A percentile compares a stretch with the other conserved stretches of the same genome.
Evolutionary conservation across 2,113 vertebrate species (phyloP).

Genomic region (Sula dactylatra): DNA sequence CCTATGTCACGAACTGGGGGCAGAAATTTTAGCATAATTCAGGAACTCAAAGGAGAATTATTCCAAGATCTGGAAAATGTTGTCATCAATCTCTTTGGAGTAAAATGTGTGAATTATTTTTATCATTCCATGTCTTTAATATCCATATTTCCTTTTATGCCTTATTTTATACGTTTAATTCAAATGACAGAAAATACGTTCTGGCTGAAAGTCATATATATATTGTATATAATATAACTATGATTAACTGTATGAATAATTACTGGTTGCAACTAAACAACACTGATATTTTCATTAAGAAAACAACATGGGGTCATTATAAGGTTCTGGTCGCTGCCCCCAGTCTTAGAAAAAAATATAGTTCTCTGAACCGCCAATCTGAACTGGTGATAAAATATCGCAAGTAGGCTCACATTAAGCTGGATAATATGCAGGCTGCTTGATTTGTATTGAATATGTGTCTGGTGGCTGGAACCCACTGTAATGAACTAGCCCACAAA

Average conservation of each 20-base stretch:
- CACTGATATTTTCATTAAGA: conserved; percentile 76
- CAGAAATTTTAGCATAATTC: not conserved
- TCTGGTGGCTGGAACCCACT: conserved; percentile 88
- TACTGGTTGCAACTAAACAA: conserved; percentile 74
- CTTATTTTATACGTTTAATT: conserved; percentile 23
- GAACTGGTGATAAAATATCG: conserved; percentile 89
- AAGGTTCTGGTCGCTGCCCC: conserved; percentile 76
- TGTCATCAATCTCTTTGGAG: not conserved
- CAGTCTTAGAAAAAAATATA: conserved; percentile 78
- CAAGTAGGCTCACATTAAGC: conserved; percentile 88
- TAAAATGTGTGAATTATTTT: not conserved
- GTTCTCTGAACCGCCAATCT: conserved; percentile 79
- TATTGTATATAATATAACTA: conserved; percentile 37
- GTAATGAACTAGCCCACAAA: conserved; percentile 98
- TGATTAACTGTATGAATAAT: conserved; percentile 73
- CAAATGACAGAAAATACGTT: not conserved
- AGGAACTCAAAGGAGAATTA: not conserved
- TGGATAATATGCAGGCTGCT: conserved; percentile 89
- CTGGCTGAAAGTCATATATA: not conserved
- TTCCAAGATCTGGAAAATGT: not conserved
- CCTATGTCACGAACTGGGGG: not conserved
- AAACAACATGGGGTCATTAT: conserved; percentile 73
- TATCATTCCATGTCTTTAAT: not conserved
- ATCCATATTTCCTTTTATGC: not conserved
- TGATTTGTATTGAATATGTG: conserved; percentile 98